Evolutionary conservation across 2,888 invertebrate species (phyloP).

Genomic region (Drosophila meridionalis): DNA sequence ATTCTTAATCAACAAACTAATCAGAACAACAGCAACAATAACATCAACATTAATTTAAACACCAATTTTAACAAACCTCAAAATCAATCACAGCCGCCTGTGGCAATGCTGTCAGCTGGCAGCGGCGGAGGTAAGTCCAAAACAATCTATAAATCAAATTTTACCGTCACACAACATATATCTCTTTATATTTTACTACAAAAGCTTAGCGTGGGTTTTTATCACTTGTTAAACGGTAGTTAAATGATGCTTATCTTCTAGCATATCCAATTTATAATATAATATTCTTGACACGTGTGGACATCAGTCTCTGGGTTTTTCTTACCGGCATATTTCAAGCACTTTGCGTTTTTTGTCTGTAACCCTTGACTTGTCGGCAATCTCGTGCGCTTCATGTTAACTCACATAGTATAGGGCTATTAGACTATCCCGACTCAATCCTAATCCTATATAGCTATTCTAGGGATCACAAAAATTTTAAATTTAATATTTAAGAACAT

Average conservation of each 20-base stretch:
- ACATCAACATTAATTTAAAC: slow-evolving; percentile 38
- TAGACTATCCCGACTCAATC: neutral
- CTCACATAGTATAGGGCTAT: neutral
- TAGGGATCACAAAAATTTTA: too few species aligned
- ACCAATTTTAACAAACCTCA: slow-evolving; percentile 53
- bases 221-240: neutral
- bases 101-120: slow-evolving; percentile 60
- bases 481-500: too few species aligned
- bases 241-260: neutral
- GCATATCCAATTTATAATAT: neutral
- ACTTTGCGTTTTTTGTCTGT: neutral
- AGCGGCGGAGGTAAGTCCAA: slow-evolving; percentile 70
- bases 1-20: slow-evolving; percentile 40
- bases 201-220: neutral
- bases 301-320: slow-evolving; percentile 3
- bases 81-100: slow-evolving; percentile 52
- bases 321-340: neutral
- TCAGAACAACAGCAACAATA: slow-evolving; percentile 27
- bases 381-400: neutral
- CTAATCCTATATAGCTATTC: neutral
- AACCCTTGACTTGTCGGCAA: neutral
- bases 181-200: neutral
- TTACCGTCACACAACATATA: neutral
- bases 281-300: neutral
- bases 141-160: slow-evolving; percentile 2